Conservation (phyloP, 1,140 invertebrate genomes). For the Carposina sasakii region DNA sequence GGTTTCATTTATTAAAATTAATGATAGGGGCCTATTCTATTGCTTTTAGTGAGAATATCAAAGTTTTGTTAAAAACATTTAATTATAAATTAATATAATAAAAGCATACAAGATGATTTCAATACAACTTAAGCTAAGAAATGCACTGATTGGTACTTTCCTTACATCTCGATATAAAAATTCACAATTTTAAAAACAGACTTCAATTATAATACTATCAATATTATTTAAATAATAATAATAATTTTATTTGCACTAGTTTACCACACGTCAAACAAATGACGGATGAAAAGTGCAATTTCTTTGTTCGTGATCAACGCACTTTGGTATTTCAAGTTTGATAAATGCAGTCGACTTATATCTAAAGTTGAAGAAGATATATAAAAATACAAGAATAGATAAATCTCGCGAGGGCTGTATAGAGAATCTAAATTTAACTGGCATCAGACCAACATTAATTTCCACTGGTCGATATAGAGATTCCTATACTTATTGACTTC, state of each 20-base stretch:
- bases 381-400: no score
- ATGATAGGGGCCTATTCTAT: no score
- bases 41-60: conserved; percentile 1
- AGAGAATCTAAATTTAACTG: no score
- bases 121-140: conserved; percentile 63
- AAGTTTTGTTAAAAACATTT: conserved; percentile 46
- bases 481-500: no score
- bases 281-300: conserved; percentile 40
- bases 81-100: conserved; percentile 69
- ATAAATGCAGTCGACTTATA: no score
- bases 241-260: conserved; percentile 30
- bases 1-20: no score
- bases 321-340: no score
- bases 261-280: conserved; percentile 33
- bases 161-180: no score
- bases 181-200: conserved; percentile 34
- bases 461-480: no score
- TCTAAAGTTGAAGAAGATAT: no score
- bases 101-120: conserved; percentile 57
- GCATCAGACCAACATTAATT: no score
- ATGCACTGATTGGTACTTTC: conserved; percentile 64
- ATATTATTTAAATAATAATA: conserved; percentile 25
- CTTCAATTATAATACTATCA: conserved; percentile 41
- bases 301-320: conserved; percentile 23
- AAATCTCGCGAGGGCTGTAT: no score